Conservation (phyloP, 2,888 invertebrate species). For the Muscina levida region DNA sequence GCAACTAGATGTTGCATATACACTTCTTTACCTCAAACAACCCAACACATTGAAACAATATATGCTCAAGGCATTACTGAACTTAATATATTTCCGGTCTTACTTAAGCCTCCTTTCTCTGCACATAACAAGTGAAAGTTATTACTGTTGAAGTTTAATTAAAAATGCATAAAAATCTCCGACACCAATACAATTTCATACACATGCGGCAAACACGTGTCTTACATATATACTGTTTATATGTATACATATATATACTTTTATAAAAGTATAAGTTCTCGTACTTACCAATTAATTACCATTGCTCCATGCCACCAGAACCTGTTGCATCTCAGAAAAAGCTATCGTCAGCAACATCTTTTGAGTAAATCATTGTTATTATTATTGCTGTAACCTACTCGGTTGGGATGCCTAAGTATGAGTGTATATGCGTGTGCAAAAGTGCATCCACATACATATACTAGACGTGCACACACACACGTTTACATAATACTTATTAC, state of each 20-base stretch:
- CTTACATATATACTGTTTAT: slow-evolving; percentile 13
- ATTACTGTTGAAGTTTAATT: slow-evolving; percentile 52
- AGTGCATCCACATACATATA: slow-evolving; percentile 45
- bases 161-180: slow-evolving; percentile 54
- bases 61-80: no score
- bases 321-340: slow-evolving; percentile 60
- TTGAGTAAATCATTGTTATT: slow-evolving; percentile 42
- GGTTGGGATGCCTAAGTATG: slow-evolving; percentile 6
- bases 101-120: no score
- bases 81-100: no score
- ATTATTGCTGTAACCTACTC: slow-evolving; percentile 3
- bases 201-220: not conserved
- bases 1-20: no score
- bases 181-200: slow-evolving; percentile 6
- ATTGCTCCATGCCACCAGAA: slow-evolving; percentile 56
- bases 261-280: slow-evolving; percentile 31
- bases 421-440: slow-evolving; percentile 26
- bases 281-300: slow-evolving; percentile 66
- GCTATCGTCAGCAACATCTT: slow-evolving; percentile 10
- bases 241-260: slow-evolving; percentile 18
- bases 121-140: slow-evolving; percentile 63
- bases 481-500: not conserved
- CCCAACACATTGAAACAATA: no score
- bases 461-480: not conserved
- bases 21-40: no score